These are phyloP conservation scores for Dynastes tityus DNA, from an alignment of 2,888 invertebrate species.

Conservation along the genomic window DNA sequence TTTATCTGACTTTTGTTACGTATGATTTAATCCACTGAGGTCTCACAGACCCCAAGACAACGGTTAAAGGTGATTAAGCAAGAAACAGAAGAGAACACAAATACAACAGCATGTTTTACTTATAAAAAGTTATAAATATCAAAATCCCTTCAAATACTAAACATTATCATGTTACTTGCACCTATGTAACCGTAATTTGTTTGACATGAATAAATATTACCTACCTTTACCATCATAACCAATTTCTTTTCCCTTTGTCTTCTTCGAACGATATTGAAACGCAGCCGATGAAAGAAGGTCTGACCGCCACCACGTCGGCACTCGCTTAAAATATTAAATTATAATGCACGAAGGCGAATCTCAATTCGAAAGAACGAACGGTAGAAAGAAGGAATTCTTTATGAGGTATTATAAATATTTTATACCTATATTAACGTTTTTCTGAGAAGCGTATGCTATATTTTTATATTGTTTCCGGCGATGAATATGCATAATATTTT, in stretches of 20 bases:
- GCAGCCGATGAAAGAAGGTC: neutral
- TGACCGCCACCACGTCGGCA: neutral
- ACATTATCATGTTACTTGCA: no score
- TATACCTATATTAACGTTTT: slow-evolving; percentile 27
- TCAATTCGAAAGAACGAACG: neutral
- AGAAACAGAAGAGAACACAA: no score
- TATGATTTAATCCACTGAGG: no score
- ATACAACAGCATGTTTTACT: no score
- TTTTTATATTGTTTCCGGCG: slow-evolving; percentile 13
- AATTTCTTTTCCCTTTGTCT: neutral
- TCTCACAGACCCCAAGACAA: no score
- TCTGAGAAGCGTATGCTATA: slow-evolving; percentile 13
- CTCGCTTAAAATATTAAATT: slow-evolving; percentile 30
- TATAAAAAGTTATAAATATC: no score
- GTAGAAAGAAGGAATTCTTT: slow-evolving; percentile 17
- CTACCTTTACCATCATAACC: no score
- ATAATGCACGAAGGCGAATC: slow-evolving; percentile 33
- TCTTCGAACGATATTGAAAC: neutral
- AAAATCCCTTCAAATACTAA: no score
- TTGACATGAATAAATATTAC: no score
- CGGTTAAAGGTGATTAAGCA: no score
- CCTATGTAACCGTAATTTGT: no score
- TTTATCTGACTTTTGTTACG: no score
- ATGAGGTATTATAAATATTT: slow-evolving; percentile 41
- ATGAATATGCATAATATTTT: neutral